These are phyloP conservation scores for Leistus spinibarbis DNA, from an alignment of 2,888 invertebrate species.

Conservation along the genomic window DNA sequence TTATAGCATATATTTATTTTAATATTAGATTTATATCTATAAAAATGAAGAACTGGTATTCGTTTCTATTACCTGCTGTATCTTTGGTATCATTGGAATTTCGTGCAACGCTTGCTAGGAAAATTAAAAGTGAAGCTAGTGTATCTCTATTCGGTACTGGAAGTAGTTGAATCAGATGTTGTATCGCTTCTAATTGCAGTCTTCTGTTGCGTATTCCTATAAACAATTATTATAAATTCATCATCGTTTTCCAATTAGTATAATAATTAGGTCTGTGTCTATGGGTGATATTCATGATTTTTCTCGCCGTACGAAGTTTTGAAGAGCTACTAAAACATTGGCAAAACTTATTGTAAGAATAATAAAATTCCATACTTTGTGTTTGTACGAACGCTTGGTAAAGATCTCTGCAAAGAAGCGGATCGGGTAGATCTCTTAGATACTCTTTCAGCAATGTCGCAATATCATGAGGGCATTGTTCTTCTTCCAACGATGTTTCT, in stretches of 20 bases:
- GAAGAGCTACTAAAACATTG: background rate
- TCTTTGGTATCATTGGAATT: conserved; percentile 71
- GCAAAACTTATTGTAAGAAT: background rate
- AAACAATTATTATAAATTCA: conserved; percentile 42
- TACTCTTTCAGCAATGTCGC: conserved; percentile 93
- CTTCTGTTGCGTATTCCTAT: conserved; percentile 82
- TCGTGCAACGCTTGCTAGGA: conserved; percentile 78
- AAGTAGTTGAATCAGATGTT: conserved; percentile 82
- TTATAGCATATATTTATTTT: conserved; percentile 3
- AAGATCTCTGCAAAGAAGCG: conserved; percentile 85
- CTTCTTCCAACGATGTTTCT: conserved; percentile 73
- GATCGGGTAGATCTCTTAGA: conserved; percentile 90
- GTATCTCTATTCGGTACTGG: conserved; percentile 91
- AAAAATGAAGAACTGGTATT: too few relatives aligned
- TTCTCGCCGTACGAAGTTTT: too few relatives aligned
- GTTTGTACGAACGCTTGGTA: conserved; percentile 90
- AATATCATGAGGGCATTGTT: conserved; percentile 91
- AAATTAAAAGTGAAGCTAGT: conserved; percentile 78
- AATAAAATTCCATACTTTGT: conserved; percentile 71
- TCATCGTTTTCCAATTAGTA: too few relatives aligned
- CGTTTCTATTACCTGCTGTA: conserved; percentile 57
- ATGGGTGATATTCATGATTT: too few relatives aligned
- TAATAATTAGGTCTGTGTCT: too few relatives aligned
- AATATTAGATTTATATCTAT: conserved; percentile 45
- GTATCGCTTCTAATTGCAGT: conserved; percentile 81